These are phyloP conservation scores for Periplaneta americana DNA, from an alignment of 1,140 invertebrate species.

Conservation along the genomic window DNA sequence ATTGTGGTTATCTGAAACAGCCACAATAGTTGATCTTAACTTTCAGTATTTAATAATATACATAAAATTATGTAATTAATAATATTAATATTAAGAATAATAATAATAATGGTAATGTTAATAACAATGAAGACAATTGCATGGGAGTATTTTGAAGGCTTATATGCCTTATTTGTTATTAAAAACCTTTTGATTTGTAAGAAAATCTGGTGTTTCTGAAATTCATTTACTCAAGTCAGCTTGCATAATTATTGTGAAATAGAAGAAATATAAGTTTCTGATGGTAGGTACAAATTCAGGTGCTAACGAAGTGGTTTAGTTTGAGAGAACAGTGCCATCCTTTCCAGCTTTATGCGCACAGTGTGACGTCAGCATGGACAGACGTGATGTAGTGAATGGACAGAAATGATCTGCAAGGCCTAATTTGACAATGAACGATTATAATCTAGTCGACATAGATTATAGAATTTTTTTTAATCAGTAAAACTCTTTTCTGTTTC, in stretches of 20 bases:
- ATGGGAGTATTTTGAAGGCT: background rate
- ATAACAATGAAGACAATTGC: background rate
- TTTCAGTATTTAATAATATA: background rate
- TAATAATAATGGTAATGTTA: too few relatives aligned
- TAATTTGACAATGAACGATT: conserved; percentile 17
- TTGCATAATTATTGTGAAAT: background rate
- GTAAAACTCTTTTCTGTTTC: background rate
- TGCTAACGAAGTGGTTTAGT: too few relatives aligned
- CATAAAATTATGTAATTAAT: background rate
- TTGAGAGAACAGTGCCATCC: background rate
- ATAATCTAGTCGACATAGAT: conserved; percentile 14
- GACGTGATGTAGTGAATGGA: background rate
- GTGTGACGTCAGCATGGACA: background rate
- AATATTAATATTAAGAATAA: too few relatives aligned
- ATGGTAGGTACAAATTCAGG: too few relatives aligned
- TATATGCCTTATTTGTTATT: background rate
- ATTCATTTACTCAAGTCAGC: background rate
- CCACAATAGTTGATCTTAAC: too few relatives aligned
- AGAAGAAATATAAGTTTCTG: background rate
- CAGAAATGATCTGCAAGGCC: conserved; percentile 9
- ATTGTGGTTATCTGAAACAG: too few relatives aligned
- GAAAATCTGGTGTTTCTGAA: background rate
- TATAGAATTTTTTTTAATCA: conserved; percentile 7
- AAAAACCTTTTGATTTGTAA: background rate
- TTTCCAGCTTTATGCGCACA: background rate